A percentile compares a stretch with the other conserved stretches of the same genome.
phyloP scores from a whole-genome alignment of 2,888 invertebrate species.

The Ptychoptera albimana region DNA sequence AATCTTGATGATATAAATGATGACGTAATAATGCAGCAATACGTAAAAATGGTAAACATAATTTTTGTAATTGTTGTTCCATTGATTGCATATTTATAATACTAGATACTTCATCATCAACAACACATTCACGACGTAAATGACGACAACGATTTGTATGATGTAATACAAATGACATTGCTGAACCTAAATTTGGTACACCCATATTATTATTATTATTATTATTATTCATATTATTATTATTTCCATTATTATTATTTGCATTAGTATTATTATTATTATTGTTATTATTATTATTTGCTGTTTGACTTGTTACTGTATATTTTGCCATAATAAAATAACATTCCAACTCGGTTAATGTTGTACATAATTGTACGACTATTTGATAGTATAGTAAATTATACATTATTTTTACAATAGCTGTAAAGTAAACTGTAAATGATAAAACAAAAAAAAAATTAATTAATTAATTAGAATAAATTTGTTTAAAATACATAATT shows the following conservation, averaged over 20 bases:
- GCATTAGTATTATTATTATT: too few species aligned
- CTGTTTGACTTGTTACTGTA: background rate
- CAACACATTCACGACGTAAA: slow-evolving; percentile 24
- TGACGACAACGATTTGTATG: slow-evolving; percentile 23
- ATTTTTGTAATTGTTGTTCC: slow-evolving; percentile 48
- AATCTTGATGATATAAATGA: slow-evolving; percentile 63
- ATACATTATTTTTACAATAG: slow-evolving; percentile 74
- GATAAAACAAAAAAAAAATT: slow-evolving; percentile 6
- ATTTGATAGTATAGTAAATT: slow-evolving; percentile 83
- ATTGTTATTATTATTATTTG: too few species aligned
- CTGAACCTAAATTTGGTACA: slow-evolving; percentile 19
- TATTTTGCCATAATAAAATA: slow-evolving; percentile 31
- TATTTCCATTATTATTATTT: too few species aligned
- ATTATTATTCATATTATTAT: too few species aligned
- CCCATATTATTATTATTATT: too few species aligned
- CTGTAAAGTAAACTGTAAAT: slow-evolving; percentile 68
- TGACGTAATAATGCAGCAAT: slow-evolving; percentile 67
- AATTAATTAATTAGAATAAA: background rate
- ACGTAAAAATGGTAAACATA: slow-evolving; percentile 71
- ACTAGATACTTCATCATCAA: slow-evolving; percentile 15
- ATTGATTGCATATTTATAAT: slow-evolving; percentile 26
- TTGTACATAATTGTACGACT: slow-evolving; percentile 60
- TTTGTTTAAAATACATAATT: background rate
- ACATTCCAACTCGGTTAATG: slow-evolving; percentile 47
- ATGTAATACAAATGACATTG: slow-evolving; percentile 26